phyloP scores from a whole-genome alignment of 2,797 vertebrate genomes.

The Rhabdophis nuchalis region DNA sequence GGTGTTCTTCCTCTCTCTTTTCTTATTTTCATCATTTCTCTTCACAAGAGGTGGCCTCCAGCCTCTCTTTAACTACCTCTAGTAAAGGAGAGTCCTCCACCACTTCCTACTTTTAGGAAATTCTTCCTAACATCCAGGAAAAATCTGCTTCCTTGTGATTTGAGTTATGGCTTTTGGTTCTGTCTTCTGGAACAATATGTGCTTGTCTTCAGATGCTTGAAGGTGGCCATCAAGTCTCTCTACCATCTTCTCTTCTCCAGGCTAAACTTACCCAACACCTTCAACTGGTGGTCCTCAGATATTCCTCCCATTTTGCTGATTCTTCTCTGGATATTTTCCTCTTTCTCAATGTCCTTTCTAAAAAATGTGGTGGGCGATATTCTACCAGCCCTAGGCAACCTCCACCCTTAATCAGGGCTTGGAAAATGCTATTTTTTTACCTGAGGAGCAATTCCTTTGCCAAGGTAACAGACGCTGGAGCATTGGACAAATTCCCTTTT shows the following conservation, averaged over 20 bases:
- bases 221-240: neutral
- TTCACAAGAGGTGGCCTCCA: neutral
- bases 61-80: neutral
- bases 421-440: neutral
- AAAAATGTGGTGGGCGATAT: neutral
- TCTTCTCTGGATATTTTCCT: neutral
- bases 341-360: neutral
- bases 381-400: neutral
- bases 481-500: conserved; percentile 5
- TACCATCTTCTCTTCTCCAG: neutral
- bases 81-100: neutral
- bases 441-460: conserved; percentile 26
- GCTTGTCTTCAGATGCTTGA: neutral
- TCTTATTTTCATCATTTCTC: neutral
- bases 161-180: neutral
- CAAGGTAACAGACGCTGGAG: neutral
- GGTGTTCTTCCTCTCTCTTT: neutral
- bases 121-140: neutral
- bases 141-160: neutral
- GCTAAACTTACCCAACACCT: neutral
- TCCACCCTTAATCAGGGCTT: neutral
- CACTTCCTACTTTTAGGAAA: neutral
- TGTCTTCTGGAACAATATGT: neutral
- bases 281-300: neutral
- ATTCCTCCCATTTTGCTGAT: neutral